Conservation (phyloP, 1,140 invertebrate genomes). For the Episyrphus balteatus region DNA sequence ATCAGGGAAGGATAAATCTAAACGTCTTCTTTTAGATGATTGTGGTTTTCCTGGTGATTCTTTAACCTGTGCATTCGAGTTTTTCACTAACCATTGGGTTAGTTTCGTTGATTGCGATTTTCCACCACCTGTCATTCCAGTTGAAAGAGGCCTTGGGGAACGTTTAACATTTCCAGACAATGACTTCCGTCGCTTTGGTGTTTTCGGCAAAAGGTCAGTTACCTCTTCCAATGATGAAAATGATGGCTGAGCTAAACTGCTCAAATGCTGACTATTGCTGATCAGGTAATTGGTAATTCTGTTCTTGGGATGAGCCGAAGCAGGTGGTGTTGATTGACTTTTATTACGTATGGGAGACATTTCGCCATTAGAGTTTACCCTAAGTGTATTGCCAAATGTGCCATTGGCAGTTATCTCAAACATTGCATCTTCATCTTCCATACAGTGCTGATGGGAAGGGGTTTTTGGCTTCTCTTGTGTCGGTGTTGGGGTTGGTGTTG, state of each 20-base stretch:
- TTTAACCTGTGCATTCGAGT: slow-evolving; percentile 1
- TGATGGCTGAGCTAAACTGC: too few species aligned
- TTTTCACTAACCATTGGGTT: slow-evolving; percentile 26
- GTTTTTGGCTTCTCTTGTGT: neutral
- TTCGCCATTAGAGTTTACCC: slow-evolving; percentile 20
- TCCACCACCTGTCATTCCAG: too few species aligned
- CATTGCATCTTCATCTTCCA: slow-evolving; percentile 24
- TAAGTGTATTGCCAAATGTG: slow-evolving; percentile 26
- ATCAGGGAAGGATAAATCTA: slow-evolving; percentile 11
- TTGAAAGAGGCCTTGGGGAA: too few species aligned
- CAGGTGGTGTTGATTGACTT: slow-evolving; percentile 2
- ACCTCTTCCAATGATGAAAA: too few species aligned
- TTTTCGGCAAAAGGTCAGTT: too few species aligned
- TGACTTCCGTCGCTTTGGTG: neutral
- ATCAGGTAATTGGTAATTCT: slow-evolving; percentile 34
- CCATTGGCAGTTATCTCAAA: slow-evolving; percentile 33
- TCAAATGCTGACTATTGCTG: neutral
- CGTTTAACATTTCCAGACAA: too few species aligned
- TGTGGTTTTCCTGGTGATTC: slow-evolving; percentile 11
- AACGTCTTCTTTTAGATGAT: slow-evolving; percentile 16
- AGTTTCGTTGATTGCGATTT: slow-evolving; percentile 24
- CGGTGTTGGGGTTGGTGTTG: too few species aligned
- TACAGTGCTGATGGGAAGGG: slow-evolving; percentile 5
- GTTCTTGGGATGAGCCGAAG: slow-evolving; percentile 9
- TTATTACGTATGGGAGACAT: slow-evolving; percentile 23